These are phyloP conservation scores for Lycocerus yunnanus DNA, from an alignment of 2,888 invertebrate genomes.

Conservation along the genomic window DNA sequence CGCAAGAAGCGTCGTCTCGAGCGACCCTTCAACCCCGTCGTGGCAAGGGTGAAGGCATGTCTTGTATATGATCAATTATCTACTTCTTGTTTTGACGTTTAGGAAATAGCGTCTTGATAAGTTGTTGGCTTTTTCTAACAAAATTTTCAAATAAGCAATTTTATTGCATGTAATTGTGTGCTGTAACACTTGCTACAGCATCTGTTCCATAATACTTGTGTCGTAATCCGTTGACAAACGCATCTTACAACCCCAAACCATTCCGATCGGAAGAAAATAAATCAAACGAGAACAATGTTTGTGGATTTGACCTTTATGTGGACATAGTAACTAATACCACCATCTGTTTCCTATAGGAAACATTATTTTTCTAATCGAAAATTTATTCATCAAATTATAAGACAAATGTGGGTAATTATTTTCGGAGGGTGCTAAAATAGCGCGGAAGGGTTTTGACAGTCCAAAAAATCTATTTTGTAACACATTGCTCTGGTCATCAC, in stretches of 20 bases:
- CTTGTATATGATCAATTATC: slow-evolving; percentile 54
- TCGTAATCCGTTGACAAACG: slow-evolving; percentile 23
- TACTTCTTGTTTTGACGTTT: slow-evolving; percentile 56
- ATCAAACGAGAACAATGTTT: slow-evolving; percentile 45
- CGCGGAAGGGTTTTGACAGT: slow-evolving; percentile 10
- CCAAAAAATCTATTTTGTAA: slow-evolving; percentile 8
- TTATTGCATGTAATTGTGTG: neutral
- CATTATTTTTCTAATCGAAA: neutral
- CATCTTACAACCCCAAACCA: slow-evolving; percentile 25
- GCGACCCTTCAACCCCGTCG: slow-evolving; percentile 18
- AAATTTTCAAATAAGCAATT: slow-evolving; percentile 7
- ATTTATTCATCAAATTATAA: neutral
- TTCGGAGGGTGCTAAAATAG: neutral
- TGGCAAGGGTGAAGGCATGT: slow-evolving; percentile 37
- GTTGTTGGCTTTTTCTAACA: slow-evolving; percentile 7
- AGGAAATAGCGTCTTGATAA: slow-evolving; percentile 52
- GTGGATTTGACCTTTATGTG: slow-evolving; percentile 53
- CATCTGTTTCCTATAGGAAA: neutral
- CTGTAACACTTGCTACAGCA: slow-evolving; percentile 2
- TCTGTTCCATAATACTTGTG: slow-evolving; percentile 1
- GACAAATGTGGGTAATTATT: slow-evolving; percentile 13
- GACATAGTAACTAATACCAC: slow-evolving; percentile 46
- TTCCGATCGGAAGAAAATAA: slow-evolving; percentile 25
- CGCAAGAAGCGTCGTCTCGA: slow-evolving; percentile 11
- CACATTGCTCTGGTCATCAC: neutral